A percentile compares a stretch with the other conserved stretches of the same genome.
Evolutionary conservation across 2,888 invertebrate genomes (phyloP).

Genomic region (Epinotia nisella): DNA sequence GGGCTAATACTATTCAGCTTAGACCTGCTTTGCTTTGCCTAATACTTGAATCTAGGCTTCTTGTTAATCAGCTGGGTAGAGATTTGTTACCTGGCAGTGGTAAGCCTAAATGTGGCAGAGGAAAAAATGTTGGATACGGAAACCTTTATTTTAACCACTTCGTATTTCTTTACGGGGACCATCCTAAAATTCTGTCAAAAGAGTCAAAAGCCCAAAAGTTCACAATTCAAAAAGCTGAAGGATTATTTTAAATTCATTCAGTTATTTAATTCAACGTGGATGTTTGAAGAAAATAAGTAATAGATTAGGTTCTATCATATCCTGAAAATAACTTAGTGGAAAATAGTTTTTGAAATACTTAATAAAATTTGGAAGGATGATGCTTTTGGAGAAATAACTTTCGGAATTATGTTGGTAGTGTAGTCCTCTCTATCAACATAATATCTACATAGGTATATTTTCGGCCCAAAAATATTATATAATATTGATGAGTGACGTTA

Average conservation of each 20-base stretch:
- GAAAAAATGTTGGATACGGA: not conserved
- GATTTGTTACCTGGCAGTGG: not conserved
- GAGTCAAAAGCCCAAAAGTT: not conserved
- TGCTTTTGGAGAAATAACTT: not conserved
- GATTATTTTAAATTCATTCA: too few species aligned
- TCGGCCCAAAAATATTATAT: too few species aligned
- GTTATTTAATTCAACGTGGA: too few species aligned
- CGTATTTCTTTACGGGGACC: not conserved
- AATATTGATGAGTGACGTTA: too few species aligned
- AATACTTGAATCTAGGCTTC: slow-evolving; percentile 12
- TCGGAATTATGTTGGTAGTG: too few species aligned
- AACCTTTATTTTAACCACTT: not conserved
- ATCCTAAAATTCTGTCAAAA: not conserved
- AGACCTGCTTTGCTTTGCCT: slow-evolving; percentile 12
- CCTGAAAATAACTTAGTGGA: too few species aligned
- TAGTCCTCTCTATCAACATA: too few species aligned
- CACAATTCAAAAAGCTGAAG: not conserved
- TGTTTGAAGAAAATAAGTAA: not conserved
- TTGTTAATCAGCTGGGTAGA: not conserved
- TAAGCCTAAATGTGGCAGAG: not conserved
- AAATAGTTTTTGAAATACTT: too few species aligned
- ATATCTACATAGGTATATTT: too few species aligned
- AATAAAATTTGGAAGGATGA: not conserved
- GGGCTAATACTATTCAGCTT: slow-evolving; percentile 21
- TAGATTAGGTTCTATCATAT: too few species aligned